phyloP scores from a whole-genome alignment of 1,140 invertebrate species.

The Periplaneta americana region DNA sequence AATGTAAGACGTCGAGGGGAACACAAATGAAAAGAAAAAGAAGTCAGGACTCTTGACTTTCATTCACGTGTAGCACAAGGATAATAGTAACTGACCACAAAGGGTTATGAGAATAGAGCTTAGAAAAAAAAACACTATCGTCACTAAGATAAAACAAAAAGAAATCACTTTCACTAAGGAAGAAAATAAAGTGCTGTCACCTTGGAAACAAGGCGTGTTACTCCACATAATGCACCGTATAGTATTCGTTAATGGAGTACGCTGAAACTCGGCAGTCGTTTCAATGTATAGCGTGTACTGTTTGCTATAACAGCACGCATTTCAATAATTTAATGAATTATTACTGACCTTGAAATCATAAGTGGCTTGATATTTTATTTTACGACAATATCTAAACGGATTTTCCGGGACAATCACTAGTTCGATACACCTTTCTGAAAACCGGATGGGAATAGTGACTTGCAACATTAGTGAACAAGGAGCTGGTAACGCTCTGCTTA shows the following conservation, averaged over 20 bases:
- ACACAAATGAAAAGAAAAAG: neutral
- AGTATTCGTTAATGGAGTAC: neutral
- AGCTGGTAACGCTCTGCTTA: too few species aligned
- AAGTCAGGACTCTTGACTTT: neutral
- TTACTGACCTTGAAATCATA: neutral
- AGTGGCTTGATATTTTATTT: too few species aligned
- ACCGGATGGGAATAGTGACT: too few species aligned
- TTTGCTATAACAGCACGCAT: neutral
- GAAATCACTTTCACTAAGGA: neutral
- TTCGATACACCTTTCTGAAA: too few species aligned
- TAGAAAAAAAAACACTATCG: neutral
- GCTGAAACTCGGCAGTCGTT: neutral
- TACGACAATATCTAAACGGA: neutral
- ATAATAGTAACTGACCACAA: neutral
- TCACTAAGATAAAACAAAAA: neutral
- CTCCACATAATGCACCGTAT: neutral
- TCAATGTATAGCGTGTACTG: neutral
- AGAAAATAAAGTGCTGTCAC: neutral
- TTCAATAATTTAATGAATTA: neutral
- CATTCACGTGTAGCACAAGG: neutral
- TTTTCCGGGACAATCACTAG: neutral
- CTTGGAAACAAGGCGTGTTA: neutral
- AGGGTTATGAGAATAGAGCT: neutral
- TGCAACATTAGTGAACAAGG: too few species aligned
- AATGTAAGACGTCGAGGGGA: neutral